Evolutionary conservation across 2,113 vertebrate genomes (phyloP).

Genomic region (Mus musculus): DNA sequence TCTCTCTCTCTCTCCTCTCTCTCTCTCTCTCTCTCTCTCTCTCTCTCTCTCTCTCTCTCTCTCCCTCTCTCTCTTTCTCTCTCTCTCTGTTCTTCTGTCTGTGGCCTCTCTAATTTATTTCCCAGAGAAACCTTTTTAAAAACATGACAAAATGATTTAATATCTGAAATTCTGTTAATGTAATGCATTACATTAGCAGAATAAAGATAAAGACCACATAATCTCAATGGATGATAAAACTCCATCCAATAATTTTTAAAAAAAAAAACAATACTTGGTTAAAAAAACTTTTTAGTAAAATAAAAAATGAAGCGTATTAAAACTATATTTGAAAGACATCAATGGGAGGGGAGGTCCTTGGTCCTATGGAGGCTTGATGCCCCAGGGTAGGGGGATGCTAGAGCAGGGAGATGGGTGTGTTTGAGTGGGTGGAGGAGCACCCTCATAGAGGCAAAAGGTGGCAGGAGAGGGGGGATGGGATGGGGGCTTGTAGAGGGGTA

Average conservation of each 20-base stretch:
- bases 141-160: conserved; percentile 24
- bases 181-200: neutral
- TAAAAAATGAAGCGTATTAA: neutral
- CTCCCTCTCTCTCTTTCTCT: neutral
- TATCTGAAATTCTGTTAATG: neutral
- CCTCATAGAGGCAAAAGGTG: no score
- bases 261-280: neutral
- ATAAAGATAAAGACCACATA: neutral
- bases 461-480: no score
- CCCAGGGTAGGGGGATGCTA: no score
- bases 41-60: neutral
- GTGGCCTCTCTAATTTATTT: neutral
- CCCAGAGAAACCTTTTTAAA: neutral
- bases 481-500: no score
- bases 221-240: neutral
- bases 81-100: neutral
- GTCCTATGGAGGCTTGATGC: no score
- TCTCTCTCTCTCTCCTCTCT: neutral
- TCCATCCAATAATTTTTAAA: conserved; percentile 35
- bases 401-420: no score
- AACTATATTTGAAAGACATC: neutral
- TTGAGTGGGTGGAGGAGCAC: no score
- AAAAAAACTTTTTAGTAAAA: neutral
- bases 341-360: no score
- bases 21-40: neutral